Percentiles rank a stretch among this genome's conserved stretches.
These are phyloP conservation scores for Notiomystis cincta DNA, from an alignment of 2,113 vertebrate species.

Conservation along the genomic window DNA sequence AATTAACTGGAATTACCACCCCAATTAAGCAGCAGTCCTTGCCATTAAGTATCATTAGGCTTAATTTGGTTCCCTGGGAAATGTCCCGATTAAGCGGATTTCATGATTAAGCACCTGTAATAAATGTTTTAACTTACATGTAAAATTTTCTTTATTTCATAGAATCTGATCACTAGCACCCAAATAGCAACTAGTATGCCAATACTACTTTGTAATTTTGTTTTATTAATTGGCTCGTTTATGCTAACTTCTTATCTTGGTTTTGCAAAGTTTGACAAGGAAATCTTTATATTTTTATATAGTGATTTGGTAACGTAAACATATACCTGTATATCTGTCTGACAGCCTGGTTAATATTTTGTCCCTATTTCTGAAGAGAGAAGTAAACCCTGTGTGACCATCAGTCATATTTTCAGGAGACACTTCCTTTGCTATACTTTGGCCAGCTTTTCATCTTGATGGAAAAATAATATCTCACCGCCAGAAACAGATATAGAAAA, in stretches of 20 bases:
- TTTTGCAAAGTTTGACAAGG: not conserved
- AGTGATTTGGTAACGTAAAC: not conserved
- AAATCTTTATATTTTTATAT: not conserved
- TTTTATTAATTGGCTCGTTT: not conserved
- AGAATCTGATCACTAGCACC: not conserved
- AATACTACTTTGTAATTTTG: not conserved
- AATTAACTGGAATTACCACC: conserved; percentile 71
- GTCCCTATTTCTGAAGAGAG: not conserved
- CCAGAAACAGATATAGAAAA: not conserved
- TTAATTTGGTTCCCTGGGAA: conserved; percentile 75
- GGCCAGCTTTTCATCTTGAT: not conserved
- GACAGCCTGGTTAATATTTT: not conserved
- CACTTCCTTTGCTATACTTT: not conserved
- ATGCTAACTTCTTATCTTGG: not conserved
- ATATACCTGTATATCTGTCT: not conserved
- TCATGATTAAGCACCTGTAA: conserved; percentile 65
- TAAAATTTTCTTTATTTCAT: conserved; percentile 51
- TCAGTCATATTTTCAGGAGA: not conserved
- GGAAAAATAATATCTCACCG: not conserved
- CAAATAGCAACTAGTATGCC: not conserved
- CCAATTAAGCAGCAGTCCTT: conserved; percentile 69
- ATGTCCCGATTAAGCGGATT: conserved; percentile 60
- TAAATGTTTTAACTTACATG: conserved; percentile 63
- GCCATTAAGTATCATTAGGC: conserved; percentile 68
- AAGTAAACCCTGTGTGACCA: not conserved